A percentile compares a stretch with the other conserved stretches of the same genome.
Conservation (phyloP, 2,888 invertebrate species). For the Chouioia cunea region DNA sequence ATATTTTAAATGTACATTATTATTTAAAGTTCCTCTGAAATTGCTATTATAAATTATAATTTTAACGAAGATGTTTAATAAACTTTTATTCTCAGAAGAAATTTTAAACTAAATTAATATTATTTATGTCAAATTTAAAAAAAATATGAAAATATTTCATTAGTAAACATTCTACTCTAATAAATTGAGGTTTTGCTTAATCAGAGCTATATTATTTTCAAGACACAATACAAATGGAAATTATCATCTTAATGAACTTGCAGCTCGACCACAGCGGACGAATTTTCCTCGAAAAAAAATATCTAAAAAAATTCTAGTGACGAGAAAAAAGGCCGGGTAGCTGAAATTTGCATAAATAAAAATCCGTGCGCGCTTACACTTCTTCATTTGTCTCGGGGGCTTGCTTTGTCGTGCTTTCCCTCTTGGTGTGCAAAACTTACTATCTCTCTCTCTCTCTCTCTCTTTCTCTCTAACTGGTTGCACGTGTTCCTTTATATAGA, state of each 20-base stretch:
- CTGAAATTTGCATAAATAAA: slow-evolving; percentile 47
- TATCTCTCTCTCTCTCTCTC: slow-evolving; percentile 24
- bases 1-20: too few species aligned
- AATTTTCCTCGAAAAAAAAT: neutral
- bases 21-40: too few species aligned
- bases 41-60: too few species aligned
- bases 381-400: slow-evolving; percentile 45
- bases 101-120: too few species aligned
- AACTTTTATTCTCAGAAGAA: too few species aligned
- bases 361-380: slow-evolving; percentile 37
- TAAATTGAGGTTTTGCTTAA: slow-evolving; percentile 20
- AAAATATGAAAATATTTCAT: too few species aligned
- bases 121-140: too few species aligned
- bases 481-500: slow-evolving; percentile 4
- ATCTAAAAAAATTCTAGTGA: slow-evolving; percentile 10
- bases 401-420: slow-evolving; percentile 38
- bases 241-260: slow-evolving; percentile 43
- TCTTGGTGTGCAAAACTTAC: neutral
- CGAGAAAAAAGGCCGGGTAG: neutral
- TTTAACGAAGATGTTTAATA: too few species aligned
- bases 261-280: neutral
- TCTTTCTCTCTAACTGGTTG: neutral
- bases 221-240: neutral
- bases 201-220: slow-evolving; percentile 21
- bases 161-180: neutral